Evolutionary conservation across 2,113 vertebrate species (phyloP), one percentile per base, ranked within the genome.

Genomic region (Steatornis caripensis): DNA sequence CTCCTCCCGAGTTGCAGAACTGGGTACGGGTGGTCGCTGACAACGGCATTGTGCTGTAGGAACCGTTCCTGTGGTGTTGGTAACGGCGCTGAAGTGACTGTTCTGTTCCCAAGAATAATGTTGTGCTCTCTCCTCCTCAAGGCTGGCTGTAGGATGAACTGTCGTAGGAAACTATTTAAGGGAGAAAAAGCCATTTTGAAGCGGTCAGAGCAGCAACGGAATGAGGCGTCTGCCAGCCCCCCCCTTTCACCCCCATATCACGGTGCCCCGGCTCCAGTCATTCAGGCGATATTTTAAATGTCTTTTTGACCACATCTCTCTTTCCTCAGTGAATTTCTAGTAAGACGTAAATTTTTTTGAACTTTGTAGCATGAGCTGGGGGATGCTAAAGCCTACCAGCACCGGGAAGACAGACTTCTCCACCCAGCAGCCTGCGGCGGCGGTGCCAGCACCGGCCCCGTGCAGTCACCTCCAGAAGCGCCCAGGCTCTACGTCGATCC

Each of bases 391-490:
- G 8, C 34, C 1, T 5, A 3, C 1, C 1, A 3, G 66, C 55
- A 11, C 1, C 7, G 64, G 34, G 43, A 3, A 15, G 66, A 19
- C 4, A 11, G 55, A 8, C 2, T 45, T 37, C 53, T 70, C 8
- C 39, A 36, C 29, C 23, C 32, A 8, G 80, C 18, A 57, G 49
- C 48, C 15, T 2, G 9, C 9, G 0, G 36, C 0, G 13, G 3
- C 3, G 15, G n/a, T 21, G 41, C 36, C 70, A 23, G 64, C 3
- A 0, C 0, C 37, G 7, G 4, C 71, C 32, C 27, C 10, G 2
- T 0, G 5, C 89, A 6, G 87, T 66, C 90, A 94, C 90, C 92
- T 46, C 81, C 1, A 45, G 74, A 4, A 84, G 77, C 5, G 1
- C 69, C 87, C 64, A 2, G 64, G 93, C 77, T 81, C 90, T 75